phyloP scores from a whole-genome alignment of 2,797 vertebrate genomes.

The Myoxocephalus aenaeus region DNA sequence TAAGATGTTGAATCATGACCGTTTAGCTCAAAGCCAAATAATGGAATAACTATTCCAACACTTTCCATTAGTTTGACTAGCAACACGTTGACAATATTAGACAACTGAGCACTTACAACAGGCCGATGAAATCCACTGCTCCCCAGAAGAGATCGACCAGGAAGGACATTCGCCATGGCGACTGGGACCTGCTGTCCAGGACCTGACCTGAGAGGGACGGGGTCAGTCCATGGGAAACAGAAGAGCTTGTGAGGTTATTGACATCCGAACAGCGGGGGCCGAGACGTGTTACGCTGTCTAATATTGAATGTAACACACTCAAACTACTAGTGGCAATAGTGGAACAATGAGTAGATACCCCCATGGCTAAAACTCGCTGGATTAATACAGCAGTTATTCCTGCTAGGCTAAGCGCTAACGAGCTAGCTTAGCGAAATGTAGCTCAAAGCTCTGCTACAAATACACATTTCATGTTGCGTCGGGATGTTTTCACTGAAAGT shows the following conservation, averaged over 20 bases:
- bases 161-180: constrained; percentile 91
- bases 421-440: constrained; percentile 9
- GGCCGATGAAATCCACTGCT: constrained; percentile 90
- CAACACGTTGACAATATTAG: background rate
- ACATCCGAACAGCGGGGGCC: background rate
- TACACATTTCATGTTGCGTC: background rate
- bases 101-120: constrained; percentile 87
- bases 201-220: constrained; percentile 86
- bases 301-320: background rate
- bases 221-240: background rate
- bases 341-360: fast-evolving
- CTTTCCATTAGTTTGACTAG: background rate
- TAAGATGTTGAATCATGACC: background rate
- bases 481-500: background rate
- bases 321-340: background rate
- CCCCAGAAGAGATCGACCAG: constrained; percentile 93
- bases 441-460: background rate
- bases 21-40: background rate
- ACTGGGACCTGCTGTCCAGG: constrained; percentile 89
- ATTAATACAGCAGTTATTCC: background rate
- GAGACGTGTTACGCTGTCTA: background rate
- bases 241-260: background rate
- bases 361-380: background rate
- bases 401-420: background rate
- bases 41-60: background rate